Evolutionary conservation across 2,888 invertebrate genomes (phyloP).

Genomic region (Leptarthrus brevirostris): DNA sequence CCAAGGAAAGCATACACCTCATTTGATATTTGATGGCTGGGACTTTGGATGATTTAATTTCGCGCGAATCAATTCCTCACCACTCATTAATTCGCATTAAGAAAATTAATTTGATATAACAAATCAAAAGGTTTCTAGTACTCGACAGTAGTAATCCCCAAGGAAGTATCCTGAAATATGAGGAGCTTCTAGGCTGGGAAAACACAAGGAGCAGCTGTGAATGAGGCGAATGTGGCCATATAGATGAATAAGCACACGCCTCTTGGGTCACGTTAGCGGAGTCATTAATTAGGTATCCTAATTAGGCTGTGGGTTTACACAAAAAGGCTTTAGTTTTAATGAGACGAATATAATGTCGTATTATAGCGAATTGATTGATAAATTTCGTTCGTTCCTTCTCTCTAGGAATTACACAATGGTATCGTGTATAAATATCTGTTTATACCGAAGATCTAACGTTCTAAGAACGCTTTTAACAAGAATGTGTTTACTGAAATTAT

Average conservation of each 20-base stretch:
- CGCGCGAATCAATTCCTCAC: conserved; percentile 3
- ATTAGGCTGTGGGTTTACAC: conserved; percentile 19
- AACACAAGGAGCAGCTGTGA: conserved; percentile 20
- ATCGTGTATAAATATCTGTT: too few relatives aligned
- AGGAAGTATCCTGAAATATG: not conserved
- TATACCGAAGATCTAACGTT: too few relatives aligned
- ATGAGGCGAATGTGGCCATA: conserved; percentile 4
- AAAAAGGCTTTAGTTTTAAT: conserved; percentile 19
- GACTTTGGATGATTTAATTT: not conserved
- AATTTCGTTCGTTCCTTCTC: not conserved
- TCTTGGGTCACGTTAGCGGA: not conserved
- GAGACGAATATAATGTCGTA: conserved; percentile 2
- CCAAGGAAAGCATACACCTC: not conserved
- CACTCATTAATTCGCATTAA: conserved; percentile 34
- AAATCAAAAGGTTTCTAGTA: not conserved
- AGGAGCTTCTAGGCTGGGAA: not conserved
- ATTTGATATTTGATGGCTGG: conserved; percentile 1
- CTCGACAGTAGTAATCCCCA: not conserved
- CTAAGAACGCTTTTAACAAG: too few relatives aligned
- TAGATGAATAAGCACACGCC: conserved; percentile 10
- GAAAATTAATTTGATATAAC: conserved; percentile 26
- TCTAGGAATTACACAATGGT: too few relatives aligned
- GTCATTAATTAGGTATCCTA: conserved; percentile 30
- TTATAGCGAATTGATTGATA: not conserved
- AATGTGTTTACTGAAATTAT: too few relatives aligned